These are phyloP conservation scores for Meda fulgida DNA, from an alignment of 2,797 vertebrate genomes.

Conservation along the genomic window DNA sequence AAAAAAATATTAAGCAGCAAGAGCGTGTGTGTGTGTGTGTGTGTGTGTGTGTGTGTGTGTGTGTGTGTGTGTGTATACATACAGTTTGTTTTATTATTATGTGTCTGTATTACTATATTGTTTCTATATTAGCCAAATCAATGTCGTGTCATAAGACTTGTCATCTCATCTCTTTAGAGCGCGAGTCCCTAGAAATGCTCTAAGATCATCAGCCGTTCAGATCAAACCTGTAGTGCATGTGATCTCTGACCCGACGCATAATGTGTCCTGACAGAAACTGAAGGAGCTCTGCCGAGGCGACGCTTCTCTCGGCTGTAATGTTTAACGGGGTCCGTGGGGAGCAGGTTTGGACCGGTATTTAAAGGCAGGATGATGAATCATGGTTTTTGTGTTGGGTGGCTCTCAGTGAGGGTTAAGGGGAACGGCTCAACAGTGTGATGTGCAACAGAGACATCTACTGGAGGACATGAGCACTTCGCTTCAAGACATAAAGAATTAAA, in stretches of 20 bases:
- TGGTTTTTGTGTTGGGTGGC: neutral
- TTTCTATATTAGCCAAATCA: neutral
- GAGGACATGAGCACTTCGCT: neutral
- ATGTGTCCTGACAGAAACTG: neutral
- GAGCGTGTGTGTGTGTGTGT: too few species aligned
- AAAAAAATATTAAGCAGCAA: too few species aligned
- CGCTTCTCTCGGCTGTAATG: neutral
- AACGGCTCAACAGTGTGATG: neutral
- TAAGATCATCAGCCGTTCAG: neutral
- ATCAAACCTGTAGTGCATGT: neutral
- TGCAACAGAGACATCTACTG: conserved; percentile 31
- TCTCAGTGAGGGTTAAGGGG: neutral
- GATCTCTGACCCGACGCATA: neutral
- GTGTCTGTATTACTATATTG: neutral
- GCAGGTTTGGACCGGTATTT: neutral
- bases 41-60: too few species aligned
- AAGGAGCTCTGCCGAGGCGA: too few species aligned
- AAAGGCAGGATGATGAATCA: conserved; percentile 5
- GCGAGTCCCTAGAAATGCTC: neutral
- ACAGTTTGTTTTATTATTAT: too few species aligned
- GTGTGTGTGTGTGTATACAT: too few species aligned
- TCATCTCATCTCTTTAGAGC: neutral
- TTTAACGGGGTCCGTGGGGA: neutral
- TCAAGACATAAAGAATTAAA: too few species aligned
- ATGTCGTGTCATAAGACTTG: neutral